Conservation (phyloP, 2,797 vertebrate genomes). For the Ctenosaura bakeri region DNA sequence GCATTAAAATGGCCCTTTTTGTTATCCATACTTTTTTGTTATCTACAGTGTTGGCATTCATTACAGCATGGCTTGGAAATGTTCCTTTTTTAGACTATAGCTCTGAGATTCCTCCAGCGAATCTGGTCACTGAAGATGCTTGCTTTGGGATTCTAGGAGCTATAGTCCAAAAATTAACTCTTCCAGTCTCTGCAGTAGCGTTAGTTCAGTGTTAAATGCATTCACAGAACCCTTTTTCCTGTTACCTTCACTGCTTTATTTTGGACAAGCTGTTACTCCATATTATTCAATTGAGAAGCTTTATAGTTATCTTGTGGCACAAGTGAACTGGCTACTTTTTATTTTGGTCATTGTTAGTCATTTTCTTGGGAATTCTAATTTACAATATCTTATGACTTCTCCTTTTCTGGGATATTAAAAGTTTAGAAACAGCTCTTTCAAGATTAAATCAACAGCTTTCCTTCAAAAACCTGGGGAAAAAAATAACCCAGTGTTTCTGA, state of each 20-base stretch:
- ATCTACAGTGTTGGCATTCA: neutral
- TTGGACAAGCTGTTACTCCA: neutral
- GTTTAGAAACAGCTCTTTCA: neutral
- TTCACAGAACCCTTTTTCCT: neutral
- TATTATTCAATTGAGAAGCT: neutral
- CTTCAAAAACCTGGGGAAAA: constrained; percentile 11
- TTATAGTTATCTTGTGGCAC: neutral
- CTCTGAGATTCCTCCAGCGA: neutral
- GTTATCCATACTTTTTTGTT: too few species aligned
- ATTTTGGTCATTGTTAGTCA: neutral
- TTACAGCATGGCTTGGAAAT: neutral
- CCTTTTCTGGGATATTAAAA: neutral
- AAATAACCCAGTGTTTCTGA: constrained; percentile 7
- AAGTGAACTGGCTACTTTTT: neutral
- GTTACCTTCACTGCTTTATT: neutral
- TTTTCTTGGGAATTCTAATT: neutral
- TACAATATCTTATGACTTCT: neutral
- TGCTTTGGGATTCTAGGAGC: neutral
- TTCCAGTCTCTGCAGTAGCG: neutral
- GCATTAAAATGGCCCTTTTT: too few species aligned
- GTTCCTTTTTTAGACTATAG: neutral
- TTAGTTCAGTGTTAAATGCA: neutral
- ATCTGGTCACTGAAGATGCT: neutral
- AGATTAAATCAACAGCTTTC: neutral
- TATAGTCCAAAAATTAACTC: neutral